These are phyloP conservation scores for Onthophagus taurus DNA, from an alignment of 1,140 invertebrate genomes.

Conservation along the genomic window DNA sequence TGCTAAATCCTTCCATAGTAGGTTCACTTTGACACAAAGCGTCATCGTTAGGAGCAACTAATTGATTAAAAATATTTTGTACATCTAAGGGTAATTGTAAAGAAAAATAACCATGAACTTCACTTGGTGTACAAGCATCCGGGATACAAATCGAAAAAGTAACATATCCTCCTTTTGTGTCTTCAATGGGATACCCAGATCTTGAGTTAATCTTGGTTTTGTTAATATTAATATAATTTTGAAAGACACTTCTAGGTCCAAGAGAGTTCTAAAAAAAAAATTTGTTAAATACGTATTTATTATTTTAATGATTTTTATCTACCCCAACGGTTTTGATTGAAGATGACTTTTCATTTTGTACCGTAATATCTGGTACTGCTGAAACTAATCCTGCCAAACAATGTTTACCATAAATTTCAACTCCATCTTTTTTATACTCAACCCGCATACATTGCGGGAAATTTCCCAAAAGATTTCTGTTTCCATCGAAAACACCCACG, in stretches of 20 bases:
- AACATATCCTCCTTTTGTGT: slow-evolving; percentile 5
- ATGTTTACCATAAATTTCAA: slow-evolving; percentile 7
- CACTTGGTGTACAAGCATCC: neutral
- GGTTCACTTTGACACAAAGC: neutral
- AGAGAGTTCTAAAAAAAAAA: neutral
- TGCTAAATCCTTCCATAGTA: neutral
- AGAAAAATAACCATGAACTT: neutral
- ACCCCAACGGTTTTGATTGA: neutral
- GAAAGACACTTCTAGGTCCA: neutral
- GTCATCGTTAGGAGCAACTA: neutral
- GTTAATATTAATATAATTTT: neutral
- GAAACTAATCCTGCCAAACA: neutral
- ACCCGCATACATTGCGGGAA: slow-evolving; percentile 1
- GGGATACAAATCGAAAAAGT: slow-evolving; percentile 3
- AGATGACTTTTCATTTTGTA: slow-evolving; percentile 1
- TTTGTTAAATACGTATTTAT: neutral
- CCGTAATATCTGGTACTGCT: neutral
- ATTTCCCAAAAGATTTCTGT: slow-evolving; percentile 1
- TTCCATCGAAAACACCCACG: slow-evolving; percentile 1
- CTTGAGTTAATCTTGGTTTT: neutral
- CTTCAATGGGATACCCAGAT: slow-evolving; percentile 4
- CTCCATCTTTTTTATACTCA: neutral
- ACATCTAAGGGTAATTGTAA: neutral
- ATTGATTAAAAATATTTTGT: too few species aligned
- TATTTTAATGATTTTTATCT: neutral